Conservation (phyloP, 2,888 invertebrate species). For the Xiphydria camelus region DNA sequence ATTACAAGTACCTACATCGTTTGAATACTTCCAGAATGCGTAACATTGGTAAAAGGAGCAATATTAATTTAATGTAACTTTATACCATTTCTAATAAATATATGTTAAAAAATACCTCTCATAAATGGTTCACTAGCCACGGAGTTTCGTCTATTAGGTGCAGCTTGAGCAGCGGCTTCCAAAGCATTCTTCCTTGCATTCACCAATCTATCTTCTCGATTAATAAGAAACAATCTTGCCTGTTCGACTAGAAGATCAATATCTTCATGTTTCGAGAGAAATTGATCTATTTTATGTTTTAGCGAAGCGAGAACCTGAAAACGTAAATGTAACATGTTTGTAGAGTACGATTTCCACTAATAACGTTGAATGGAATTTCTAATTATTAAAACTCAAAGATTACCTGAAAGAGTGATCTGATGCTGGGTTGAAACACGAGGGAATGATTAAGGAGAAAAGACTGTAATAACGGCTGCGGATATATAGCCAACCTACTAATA, state of each 20-base stretch:
- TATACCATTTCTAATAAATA: too few species aligned
- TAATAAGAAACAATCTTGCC: constrained; percentile 78
- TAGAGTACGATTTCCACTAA: constrained; percentile 3
- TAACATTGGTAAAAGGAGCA: constrained; percentile 19
- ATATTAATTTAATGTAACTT: constrained; percentile 5
- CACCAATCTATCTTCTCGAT: constrained; percentile 76
- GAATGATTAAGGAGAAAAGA: constrained; percentile 86
- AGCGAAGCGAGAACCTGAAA: constrained; percentile 73
- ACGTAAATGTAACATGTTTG: constrained; percentile 19
- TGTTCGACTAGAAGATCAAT: constrained; percentile 70
- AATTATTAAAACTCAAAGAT: constrained; percentile 1
- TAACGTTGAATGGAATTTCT: neutral
- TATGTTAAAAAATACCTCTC: too few species aligned
- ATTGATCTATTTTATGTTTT: constrained; percentile 85
- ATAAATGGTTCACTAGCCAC: constrained; percentile 46
- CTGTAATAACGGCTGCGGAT: constrained; percentile 86
- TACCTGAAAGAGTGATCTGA: constrained; percentile 91
- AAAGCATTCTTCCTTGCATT: constrained; percentile 69
- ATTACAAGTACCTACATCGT: too few species aligned
- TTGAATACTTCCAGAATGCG: constrained; percentile 31
- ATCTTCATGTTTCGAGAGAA: constrained; percentile 66
- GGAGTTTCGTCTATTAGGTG: constrained; percentile 33
- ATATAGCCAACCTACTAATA: constrained; percentile 81
- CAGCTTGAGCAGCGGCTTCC: constrained; percentile 56
- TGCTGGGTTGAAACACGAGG: constrained; percentile 84